A percentile compares a stretch with the other conserved stretches of the same genome.
Evolutionary conservation across 2,888 invertebrate species (phyloP).

Genomic region (Molorchus minor): DNA sequence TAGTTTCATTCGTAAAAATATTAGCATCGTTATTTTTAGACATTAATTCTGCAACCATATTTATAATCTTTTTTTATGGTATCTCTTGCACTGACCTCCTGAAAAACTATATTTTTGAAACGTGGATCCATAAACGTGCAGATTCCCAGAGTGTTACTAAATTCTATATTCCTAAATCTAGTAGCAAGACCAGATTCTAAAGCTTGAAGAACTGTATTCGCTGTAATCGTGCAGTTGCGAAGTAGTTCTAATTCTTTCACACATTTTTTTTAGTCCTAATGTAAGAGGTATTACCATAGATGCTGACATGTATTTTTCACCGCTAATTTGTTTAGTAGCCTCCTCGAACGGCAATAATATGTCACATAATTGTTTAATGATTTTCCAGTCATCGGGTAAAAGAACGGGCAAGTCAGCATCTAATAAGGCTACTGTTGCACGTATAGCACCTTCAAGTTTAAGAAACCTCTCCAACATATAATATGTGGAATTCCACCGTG

Average conservation of each 20-base stretch:
- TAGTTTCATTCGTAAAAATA: not conserved
- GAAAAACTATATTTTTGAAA: constrained; percentile 28
- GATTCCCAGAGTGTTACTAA: constrained; percentile 32
- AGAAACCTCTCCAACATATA: constrained; percentile 34
- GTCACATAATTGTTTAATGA: constrained; percentile 33
- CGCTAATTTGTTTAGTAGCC: constrained; percentile 40
- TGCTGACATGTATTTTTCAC: constrained; percentile 35
- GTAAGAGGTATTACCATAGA: constrained; percentile 39
- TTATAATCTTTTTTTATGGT: too few relatives aligned
- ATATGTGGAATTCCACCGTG: constrained; percentile 36
- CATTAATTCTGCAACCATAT: too few relatives aligned
- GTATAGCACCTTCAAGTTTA: constrained; percentile 27
- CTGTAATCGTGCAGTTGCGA: not conserved
- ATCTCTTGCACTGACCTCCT: too few relatives aligned
- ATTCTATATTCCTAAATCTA: constrained; percentile 31
- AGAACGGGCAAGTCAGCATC: constrained; percentile 32
- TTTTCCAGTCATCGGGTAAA: constrained; percentile 19
- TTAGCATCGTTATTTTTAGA: constrained; percentile 31
- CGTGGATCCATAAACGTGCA: constrained; percentile 34
- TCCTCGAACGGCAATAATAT: constrained; percentile 42
- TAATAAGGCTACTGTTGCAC: constrained; percentile 26
- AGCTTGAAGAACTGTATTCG: constrained; percentile 12
- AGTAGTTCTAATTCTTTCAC: constrained; percentile 11
- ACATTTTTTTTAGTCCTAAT: constrained; percentile 33
- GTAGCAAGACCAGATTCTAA: constrained; percentile 10